Evolutionary conservation across 2,113 vertebrate species (phyloP), one percentile per base, ranked within the genome.

Genomic region (Bubo blakistoni): DNA sequence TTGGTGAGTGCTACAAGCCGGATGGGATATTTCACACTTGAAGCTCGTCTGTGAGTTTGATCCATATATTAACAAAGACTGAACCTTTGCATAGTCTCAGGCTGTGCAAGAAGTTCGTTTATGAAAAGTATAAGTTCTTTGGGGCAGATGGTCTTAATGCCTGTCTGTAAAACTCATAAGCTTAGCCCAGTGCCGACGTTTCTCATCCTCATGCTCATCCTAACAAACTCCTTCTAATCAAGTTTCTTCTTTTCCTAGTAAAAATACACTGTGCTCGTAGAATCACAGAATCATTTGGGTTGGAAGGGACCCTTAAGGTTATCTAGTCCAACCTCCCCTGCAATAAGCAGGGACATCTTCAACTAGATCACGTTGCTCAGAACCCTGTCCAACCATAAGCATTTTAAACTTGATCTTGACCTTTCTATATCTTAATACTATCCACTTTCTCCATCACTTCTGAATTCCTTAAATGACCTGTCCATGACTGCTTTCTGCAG

Each of bases 1-100:
- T 87, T 96, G 87, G 81, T 82, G 97, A 95, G 91, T 86, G 95
- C 90, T 97, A 88, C 78, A 38, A 96, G 90, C 92, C 67, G 97
- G 87, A 97, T 97, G 89, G 67, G 88, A 52, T 55, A 88, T 95
- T 96, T 97, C 89, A 89, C 82, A 96, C 94, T 96, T 15, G 2
- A 91, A 81, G 80, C 63, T 96, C 10, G 2, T 88, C 93, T 94
- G 59, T 88, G 95, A 86, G 97, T 83, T 92, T 95, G 92, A 94
- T 80, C 93, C 18, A 0, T 62, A 52, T 51, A 29, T 92, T 92
- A 93, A 92, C 91, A 86, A 86, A 92, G 73, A 80, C 61, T 61
- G 69, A 65, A 92, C 25, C 81, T 85, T 94, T 95, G 91, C 79
- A 62, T 82, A 88, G 51, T 62, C 66, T 54, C 58, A 94, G 72